Base-by-base conservation (phyloP, 2,888 invertebrate species). In the Macrosoma leucophasiata region DNA sequence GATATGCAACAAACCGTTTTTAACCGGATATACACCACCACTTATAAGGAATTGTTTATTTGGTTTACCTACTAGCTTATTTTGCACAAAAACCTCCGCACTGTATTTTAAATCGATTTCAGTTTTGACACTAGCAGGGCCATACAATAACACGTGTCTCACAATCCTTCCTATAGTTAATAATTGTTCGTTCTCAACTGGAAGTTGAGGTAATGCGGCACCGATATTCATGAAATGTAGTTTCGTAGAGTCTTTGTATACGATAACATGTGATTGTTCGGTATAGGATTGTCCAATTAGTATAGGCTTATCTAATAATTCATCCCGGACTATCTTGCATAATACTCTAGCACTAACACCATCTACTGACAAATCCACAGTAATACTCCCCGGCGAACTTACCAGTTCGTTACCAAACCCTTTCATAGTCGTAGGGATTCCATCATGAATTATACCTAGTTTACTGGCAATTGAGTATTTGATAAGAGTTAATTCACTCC, bases 341-440 rank as follows among this genome's bases (percentile, higher is more conserved):
- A 11, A 7, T 5, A 46, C 46, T 4, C 13, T 17, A 6, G 46
- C 46, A 2, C 13, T 6, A 3, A 44, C 45, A 9, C 27, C 37
- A 21, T 46, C 47, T 8, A 43, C 29, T 2, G 8, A 17, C 4
- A 47, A 6, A 13, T 35, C 9, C 2, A 42, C n/a, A 1, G 5
- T 13, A 6, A 33, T 7, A 11, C 19, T 23, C 1, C 45, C 46
- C 1, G 40, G 11, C 2, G 42, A 36, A 12, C 30, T 29, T n/a
- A 46, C 42, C 2, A 39, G n/a, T 5, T 25, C 26, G 15, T 47
- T 50, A 1, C 46, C 46, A 27, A 48, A 50, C 10, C 47, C 46
- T 26, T 43, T 49, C 32, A 45, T 29, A 8, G 13, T n/a, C 2
- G 40, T 22, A 3, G 36, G 13, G n/a, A n/a, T n/a, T n/a, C n/a